Evolutionary conservation across 2,113 vertebrate species (phyloP).

Genomic region (Microcebus griseorufus): DNA sequence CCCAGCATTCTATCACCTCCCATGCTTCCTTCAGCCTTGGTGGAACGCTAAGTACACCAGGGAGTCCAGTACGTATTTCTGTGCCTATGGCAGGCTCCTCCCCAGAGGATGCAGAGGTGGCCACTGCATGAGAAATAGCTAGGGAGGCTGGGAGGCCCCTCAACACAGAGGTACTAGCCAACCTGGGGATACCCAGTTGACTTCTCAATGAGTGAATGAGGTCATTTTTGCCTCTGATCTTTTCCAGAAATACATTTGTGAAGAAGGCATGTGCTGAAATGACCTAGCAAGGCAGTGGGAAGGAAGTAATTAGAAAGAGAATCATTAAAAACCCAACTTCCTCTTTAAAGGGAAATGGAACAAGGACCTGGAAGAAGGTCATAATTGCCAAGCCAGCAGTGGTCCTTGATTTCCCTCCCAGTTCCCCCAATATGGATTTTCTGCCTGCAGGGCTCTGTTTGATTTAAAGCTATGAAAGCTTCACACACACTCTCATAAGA

Average conservation of each 20-base stretch:
- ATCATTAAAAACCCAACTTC: conserved; percentile 53
- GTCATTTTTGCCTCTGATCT: conserved; percentile 57
- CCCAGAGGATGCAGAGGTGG: neutral
- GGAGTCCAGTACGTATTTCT: neutral
- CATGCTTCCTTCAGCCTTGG: neutral
- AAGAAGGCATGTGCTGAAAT: conserved; percentile 47
- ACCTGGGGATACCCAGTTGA: conserved; percentile 5
- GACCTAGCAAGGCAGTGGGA: conserved; percentile 24
- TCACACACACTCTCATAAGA: neutral
- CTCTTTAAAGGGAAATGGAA: conserved; percentile 56
- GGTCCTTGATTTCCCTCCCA: neutral
- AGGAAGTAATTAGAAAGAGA: conserved; percentile 65
- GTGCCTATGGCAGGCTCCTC: neutral
- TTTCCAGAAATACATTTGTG: conserved; percentile 61
- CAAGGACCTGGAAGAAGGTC: conserved; percentile 33
- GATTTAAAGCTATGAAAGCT: conserved; percentile 47
- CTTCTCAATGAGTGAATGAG: conserved; percentile 58
- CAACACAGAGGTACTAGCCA: neutral
- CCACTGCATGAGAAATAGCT: neutral
- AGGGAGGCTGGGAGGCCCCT: neutral
- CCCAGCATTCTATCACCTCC: neutral
- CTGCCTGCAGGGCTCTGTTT: conserved; percentile 33
- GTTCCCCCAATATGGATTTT: conserved; percentile 31
- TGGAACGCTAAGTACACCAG: neutral
- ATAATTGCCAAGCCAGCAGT: neutral